Percentiles rank a stretch among this genome's conserved stretches.
Evolutionary conservation across 2,888 invertebrate genomes (phyloP).

Genomic region (Disparrhopalites patrizii): DNA sequence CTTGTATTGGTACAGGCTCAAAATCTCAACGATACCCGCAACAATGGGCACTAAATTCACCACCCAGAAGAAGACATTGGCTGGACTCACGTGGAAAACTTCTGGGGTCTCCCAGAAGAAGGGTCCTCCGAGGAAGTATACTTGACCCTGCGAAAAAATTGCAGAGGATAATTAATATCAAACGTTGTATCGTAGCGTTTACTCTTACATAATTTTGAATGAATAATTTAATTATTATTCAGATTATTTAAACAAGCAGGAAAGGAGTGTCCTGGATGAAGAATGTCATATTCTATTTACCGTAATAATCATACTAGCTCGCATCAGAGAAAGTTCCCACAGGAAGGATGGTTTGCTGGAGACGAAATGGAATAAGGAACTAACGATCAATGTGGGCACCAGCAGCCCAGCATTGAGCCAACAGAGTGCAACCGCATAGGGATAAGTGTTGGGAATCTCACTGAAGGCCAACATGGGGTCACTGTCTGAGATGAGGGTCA

Average conservation of each 20-base stretch:
- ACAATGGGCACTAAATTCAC: not conserved
- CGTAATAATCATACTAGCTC: not conserved
- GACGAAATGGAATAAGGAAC: not conserved
- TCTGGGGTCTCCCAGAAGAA: constrained; percentile 2
- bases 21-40: not conserved
- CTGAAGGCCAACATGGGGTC: not conserved
- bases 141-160: not conserved
- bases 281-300: too few species aligned
- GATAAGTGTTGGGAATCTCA: not conserved
- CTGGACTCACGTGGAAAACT: not conserved
- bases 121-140: not conserved
- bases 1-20: not conserved
- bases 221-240: too few species aligned
- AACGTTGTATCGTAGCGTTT: too few species aligned
- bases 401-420: not conserved
- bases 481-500: not conserved
- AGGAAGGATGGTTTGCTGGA: not conserved
- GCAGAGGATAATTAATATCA: too few species aligned
- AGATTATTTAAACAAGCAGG: too few species aligned
- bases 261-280: too few species aligned
- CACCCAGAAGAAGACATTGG: not conserved
- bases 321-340: not conserved
- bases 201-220: too few species aligned
- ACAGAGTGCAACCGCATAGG: not conserved
- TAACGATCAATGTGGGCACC: not conserved